phyloP scores from a whole-genome alignment of 2,888 invertebrate species.

The Encarsia formosa region DNA sequence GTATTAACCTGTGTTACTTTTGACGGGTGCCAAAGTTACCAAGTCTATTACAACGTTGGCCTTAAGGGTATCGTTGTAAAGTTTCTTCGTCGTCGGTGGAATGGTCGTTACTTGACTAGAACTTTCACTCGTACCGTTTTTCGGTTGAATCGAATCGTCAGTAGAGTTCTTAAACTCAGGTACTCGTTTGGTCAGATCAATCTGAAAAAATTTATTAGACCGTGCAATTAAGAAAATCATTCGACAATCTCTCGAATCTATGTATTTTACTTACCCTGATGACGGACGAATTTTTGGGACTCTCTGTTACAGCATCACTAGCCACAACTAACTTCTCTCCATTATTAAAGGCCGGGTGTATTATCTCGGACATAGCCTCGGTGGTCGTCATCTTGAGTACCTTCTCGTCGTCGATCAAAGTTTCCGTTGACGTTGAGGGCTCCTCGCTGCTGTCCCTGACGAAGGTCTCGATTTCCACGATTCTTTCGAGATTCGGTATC shows the following conservation, averaged over 20 bases:
- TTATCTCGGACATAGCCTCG: conserved; percentile 36
- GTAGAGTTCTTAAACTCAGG: conserved; percentile 15
- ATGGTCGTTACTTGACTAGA: conserved; percentile 19
- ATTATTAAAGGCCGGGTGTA: conserved; percentile 34
- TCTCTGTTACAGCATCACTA: no score
- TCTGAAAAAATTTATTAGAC: conserved; percentile 4
- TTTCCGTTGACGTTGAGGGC: conserved; percentile 3
- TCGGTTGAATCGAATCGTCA: conserved; percentile 6
- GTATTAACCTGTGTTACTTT: conserved; percentile 62
- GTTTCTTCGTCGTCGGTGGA: conserved; percentile 33
- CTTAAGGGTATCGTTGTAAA: conserved; percentile 44
- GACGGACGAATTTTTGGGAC: conserved; percentile 40
- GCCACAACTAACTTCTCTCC: conserved; percentile 33
- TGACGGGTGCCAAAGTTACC: conserved; percentile 70
- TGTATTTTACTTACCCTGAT: conserved; percentile 34
- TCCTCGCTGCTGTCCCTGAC: conserved; percentile 16
- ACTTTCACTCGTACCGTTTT: conserved; percentile 7
- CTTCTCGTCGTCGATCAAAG: conserved; percentile 32
- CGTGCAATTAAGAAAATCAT: neutral
- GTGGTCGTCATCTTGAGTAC: conserved; percentile 32
- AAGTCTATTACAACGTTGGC: conserved; percentile 46
- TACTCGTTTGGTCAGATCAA: conserved; percentile 30
- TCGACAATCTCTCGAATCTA: conserved; percentile 34
- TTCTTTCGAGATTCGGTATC: conserved; percentile 26
- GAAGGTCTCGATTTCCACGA: conserved; percentile 33